Conservation (phyloP, 2,113 vertebrate genomes). For the Platichthys stellatus region DNA sequence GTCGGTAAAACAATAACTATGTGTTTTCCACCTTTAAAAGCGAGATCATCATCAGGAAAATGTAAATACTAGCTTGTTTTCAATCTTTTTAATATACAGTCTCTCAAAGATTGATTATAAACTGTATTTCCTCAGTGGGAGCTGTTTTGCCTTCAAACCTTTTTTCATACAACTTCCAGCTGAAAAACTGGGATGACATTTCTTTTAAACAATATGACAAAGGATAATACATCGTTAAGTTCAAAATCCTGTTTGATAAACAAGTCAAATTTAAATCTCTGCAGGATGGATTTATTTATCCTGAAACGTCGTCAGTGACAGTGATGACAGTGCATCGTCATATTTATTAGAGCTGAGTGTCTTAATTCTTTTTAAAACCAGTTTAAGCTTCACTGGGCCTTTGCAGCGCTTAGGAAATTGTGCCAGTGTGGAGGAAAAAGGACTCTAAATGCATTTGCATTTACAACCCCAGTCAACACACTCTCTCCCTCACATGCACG, state of each 20-base stretch:
- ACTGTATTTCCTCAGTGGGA: too few species aligned
- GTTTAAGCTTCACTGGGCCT: constrained; percentile 49
- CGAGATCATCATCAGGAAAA: too few species aligned
- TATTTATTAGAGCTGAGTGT: constrained; percentile 62
- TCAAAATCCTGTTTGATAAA: constrained; percentile 19
- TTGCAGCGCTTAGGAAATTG: constrained; percentile 49
- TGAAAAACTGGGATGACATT: constrained; percentile 12
- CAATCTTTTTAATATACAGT: too few species aligned
- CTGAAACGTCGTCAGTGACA: constrained; percentile 40
- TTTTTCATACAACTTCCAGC: not conserved
- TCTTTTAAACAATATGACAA: constrained; percentile 32
- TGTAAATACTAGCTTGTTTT: too few species aligned
- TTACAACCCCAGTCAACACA: constrained; percentile 64
- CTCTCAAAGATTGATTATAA: too few species aligned
- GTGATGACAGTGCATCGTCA: constrained; percentile 44
- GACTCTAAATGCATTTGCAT: constrained; percentile 75
- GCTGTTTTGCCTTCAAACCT: too few species aligned
- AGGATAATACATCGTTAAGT: constrained; percentile 7
- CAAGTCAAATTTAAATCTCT: not conserved
- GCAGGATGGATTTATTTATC: constrained; percentile 25
- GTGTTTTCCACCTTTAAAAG: too few species aligned
- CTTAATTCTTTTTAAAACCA: constrained; percentile 61
- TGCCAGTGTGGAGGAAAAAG: constrained; percentile 49
- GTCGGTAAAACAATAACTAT: too few species aligned
- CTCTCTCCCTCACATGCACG: constrained; percentile 28